Evolutionary conservation across 2,888 invertebrate species (phyloP).

Genomic region (Eurytoma adleriae): DNA sequence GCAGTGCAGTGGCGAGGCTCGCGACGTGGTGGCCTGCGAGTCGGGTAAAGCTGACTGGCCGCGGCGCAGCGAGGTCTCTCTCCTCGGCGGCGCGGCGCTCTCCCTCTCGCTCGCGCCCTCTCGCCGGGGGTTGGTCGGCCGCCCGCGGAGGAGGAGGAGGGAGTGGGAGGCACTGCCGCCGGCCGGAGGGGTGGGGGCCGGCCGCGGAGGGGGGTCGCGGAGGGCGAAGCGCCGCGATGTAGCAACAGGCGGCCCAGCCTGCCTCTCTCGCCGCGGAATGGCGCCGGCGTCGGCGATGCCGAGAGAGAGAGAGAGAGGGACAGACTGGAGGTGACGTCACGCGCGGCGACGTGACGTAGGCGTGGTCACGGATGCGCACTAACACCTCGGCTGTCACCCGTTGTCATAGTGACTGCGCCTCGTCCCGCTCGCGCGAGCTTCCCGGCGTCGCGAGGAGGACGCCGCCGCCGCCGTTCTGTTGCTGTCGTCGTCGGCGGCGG

Average conservation of each 20-base stretch:
- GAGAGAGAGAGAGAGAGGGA: slow-evolving; percentile 28
- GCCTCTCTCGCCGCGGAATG: slow-evolving; percentile 54
- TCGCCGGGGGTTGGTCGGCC: slow-evolving; percentile 4
- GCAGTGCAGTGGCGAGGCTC: slow-evolving; percentile 57
- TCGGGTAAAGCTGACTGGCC: slow-evolving; percentile 74
- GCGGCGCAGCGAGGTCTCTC: slow-evolving; percentile 66
- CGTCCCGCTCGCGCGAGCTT: background rate
- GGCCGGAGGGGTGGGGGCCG: slow-evolving; percentile 4
- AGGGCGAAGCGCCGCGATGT: slow-evolving; percentile 60
- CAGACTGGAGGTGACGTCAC: slow-evolving; percentile 69
- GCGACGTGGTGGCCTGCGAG: slow-evolving; percentile 71
- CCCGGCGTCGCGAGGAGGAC: background rate
- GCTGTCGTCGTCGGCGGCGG: slow-evolving; percentile 2
- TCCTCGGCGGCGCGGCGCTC: slow-evolving; percentile 33
- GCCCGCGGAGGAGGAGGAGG: background rate
- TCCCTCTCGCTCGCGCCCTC: slow-evolving; percentile 35
- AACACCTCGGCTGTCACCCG: slow-evolving; percentile 75
- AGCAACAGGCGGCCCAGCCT: slow-evolving; percentile 72
- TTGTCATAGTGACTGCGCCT: slow-evolving; percentile 66
- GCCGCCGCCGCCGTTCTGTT: background rate
- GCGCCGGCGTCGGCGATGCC: slow-evolving; percentile 64
- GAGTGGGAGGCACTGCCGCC: slow-evolving; percentile 58
- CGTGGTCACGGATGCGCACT: slow-evolving; percentile 76
- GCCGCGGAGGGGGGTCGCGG: slow-evolving; percentile 54
- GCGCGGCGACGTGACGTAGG: slow-evolving; percentile 73